Percentiles rank a stretch among this genome's conserved stretches.
phyloP scores from a whole-genome alignment of 2,113 vertebrate genomes.

The Numenius arquata region DNA sequence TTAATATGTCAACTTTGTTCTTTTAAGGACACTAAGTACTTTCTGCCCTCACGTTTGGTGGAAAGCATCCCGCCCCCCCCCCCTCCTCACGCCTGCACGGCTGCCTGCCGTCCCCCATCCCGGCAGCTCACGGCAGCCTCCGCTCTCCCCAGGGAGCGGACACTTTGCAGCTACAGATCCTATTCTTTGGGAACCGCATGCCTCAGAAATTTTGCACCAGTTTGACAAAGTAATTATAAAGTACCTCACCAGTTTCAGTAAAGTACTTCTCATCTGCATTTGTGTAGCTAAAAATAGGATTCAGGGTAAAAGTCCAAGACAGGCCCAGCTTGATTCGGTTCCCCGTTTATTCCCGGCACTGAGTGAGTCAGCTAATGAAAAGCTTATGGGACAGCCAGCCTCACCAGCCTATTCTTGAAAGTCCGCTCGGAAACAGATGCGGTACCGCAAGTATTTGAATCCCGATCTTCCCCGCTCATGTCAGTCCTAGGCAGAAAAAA shows the following conservation, averaged over 20 bases:
- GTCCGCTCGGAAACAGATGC: neutral
- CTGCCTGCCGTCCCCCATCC: neutral
- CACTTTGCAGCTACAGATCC: neutral
- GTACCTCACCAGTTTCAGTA: neutral
- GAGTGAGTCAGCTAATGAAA: conserved; percentile 36
- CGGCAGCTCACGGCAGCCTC: neutral
- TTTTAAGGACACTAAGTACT: neutral
- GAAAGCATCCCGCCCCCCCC: no score
- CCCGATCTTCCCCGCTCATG: neutral
- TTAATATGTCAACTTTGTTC: neutral
- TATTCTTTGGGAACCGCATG: neutral
- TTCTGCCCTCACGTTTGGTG: neutral
- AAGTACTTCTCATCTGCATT: conserved; percentile 19
- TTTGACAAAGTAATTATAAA: conserved; percentile 54
- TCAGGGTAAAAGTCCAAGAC: conserved; percentile 17
- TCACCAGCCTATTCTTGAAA: neutral
- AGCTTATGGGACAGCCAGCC: neutral
- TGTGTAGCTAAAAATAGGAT: conserved; percentile 26
- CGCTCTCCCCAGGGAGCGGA: neutral
- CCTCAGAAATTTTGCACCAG: neutral
- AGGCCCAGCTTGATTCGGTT: neutral
- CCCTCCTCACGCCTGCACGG: neutral
- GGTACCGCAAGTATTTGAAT: neutral
- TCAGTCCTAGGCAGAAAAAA: neutral
- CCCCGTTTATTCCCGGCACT: neutral